Evolutionary conservation across 2,888 invertebrate genomes (phyloP), one percentile per base, ranked within the genome.

Genomic region (Smittia sp.): DNA sequence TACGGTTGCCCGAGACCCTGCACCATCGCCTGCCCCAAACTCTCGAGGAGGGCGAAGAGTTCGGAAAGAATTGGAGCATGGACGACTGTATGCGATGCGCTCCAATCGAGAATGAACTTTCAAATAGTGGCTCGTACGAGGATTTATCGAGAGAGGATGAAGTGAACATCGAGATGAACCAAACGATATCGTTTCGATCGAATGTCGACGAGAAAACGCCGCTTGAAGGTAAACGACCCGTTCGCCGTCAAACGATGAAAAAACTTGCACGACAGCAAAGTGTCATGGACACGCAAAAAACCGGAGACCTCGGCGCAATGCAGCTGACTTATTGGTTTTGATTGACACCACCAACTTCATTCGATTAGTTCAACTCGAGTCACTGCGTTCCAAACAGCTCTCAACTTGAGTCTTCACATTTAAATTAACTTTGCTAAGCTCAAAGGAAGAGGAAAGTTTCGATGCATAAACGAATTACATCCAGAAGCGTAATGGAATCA

Each of bases 271-370:
- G 92, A 7, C 94, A 94, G 81, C 85, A 89, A 73, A 93, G 93
- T 81, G 85, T 89, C 11, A 87, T 94, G 85, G 93, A 94, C 78
- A 93, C 93, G 0, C 93, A 93, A 75, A 86, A 89, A 75, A 89
- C 90, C 77, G 85, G 87, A 1, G 90, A 92, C 78, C 22, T 68
- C 22, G 94, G 94, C 13, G 89, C 88, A 69, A 90, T 94, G 81
- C 92, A 89, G 80, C 88, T 94, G 85, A 92, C 93, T 0, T 93
- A 93, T 81, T 94, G 94, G 94, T 93, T 93, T 83, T 93, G 46
- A 46, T n/a, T 15, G 15, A 15, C 46, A 3, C 11, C n/a, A 7
- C n/a, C 46, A 46, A 38, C 38, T 38, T 46, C 46, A 46, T 46
- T 3, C 46, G 15, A 46, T 46, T 46, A n/a, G n/a, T n/a, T 46